A percentile compares a stretch with the other conserved stretches of the same genome.
Evolutionary conservation across 1,140 invertebrate species (phyloP).

Genomic region (Lepidurus apus): DNA sequence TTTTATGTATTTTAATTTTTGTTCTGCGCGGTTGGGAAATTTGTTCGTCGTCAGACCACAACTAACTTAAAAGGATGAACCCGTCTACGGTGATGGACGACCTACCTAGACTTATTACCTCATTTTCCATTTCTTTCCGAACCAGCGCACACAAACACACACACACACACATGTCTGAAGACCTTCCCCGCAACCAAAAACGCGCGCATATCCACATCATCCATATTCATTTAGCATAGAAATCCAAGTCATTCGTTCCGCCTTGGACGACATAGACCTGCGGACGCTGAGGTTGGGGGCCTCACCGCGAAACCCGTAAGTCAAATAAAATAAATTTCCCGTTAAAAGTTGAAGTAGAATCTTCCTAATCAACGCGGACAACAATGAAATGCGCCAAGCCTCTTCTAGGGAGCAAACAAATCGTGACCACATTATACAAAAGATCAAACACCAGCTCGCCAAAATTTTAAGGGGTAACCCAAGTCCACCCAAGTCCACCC

Average conservation of each 20-base stretch:
- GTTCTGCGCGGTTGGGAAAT: background rate
- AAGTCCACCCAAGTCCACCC: background rate
- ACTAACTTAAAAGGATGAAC: background rate
- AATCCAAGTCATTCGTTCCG: slow-evolving; percentile 12
- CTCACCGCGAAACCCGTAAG: background rate
- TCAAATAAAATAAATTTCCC: background rate
- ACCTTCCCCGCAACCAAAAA: background rate
- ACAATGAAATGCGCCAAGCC: background rate
- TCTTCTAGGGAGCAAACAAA: background rate
- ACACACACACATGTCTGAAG: background rate
- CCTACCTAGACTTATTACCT: background rate
- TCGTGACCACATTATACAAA: background rate
- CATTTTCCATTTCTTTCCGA: background rate
- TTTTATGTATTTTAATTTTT: no score
- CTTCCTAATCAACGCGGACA: background rate
- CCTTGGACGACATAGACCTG: background rate
- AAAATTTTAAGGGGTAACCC: background rate
- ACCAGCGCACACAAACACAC: background rate
- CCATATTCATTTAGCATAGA: slow-evolving; percentile 5
- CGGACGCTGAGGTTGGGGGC: background rate
- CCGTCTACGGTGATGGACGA: background rate
- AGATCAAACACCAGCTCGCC: background rate
- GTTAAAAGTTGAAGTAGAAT: background rate
- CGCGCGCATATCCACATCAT: background rate
- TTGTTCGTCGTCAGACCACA: background rate